Base-by-base conservation (phyloP, 1,140 invertebrate genomes). In the Magallana ariakensis region DNA sequence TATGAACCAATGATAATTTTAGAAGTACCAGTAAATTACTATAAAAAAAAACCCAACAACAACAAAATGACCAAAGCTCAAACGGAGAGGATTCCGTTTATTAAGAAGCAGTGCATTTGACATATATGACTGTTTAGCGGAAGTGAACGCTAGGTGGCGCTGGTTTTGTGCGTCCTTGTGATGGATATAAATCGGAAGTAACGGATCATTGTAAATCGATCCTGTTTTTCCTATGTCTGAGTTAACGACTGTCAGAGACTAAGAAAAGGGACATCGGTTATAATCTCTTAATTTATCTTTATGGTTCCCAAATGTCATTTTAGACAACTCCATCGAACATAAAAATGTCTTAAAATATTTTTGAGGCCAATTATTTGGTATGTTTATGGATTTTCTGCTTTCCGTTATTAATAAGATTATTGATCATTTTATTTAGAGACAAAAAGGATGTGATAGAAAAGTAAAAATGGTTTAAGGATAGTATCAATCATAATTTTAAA, bases 341-440 rank as follows among this genome's bases (percentile, higher is more conserved):
- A 70, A 70, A 70, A 70, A 22, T 26, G 66, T 70, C 22, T 26
- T 70, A 26, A 70, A 70, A 70, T 70, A 70, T 70, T 70, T 70
- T 70, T 70, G 66, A 19, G 66, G 66, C 66, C 66, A 22, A 22
- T 70, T 26, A 70, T 70, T 70, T 26, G 66, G 6, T 70, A 13
- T 70, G 33, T 70, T 70, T 70, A 70, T 70, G 66, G 66, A 70
- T 70, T 70, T 70, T 70, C 66, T 70, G 22, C 22, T 70, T 70
- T 70, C 22, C 66, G 19, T 33, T 70, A 70, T 70, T 70, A 70
- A 70, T 70, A 70, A 26, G 66, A 13, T 70, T 70, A 22, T 19
- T 70, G 66, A 70, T 70, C 11, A 33, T 70, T 26, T 7, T 70
- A 26, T 70, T 70, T 26, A 66, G 22, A 22, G 66, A 70, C 66